Evolutionary conservation across 2,113 vertebrate genomes (phyloP), one percentile per base, ranked within the genome.

Genomic region (Menidia beryllina): DNA sequence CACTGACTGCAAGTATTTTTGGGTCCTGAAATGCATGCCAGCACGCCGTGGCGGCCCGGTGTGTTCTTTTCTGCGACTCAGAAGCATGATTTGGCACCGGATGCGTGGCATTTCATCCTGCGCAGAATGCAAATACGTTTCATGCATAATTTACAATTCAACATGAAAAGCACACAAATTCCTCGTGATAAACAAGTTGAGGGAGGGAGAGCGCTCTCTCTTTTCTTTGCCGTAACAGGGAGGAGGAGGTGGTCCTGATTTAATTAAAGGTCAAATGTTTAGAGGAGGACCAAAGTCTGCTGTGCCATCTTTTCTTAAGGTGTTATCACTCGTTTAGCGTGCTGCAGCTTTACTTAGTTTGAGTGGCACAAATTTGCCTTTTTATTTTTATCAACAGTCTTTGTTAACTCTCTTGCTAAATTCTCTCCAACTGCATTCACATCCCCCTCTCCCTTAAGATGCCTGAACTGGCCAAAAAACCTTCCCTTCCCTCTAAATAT

Each of bases 61-160:
- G 51, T 17, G 13, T 76, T 76, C 43, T 1, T 64, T 85, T 79
- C 83, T 47, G 14, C 71, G 34, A 77, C 68, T 75, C 51, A 17
- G 57, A 78, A 25, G 24, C 39, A 39, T 54, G 25, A 79, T 73
- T 76, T 77, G 20, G 55, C 43, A 60, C 59, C 34, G 53, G 57
- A 71, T 61, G 63, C 79, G 65, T 75, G 45, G n/a, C 25, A 4
- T 51, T 81, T 48, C 53, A 27, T 68, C 58, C 2, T 20, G 54
- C 78, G 68, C 70, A 74, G 74, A 57, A 84, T 81, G 83, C 65
- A 80, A 78, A 86, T 77, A 53, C 5, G 38, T 43, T 59, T 75
- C 70, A 85, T 86, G 14, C 72, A 88, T 86, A 63, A 84, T 87
- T 87, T 63, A 86, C 61, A 72, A 56, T 15, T 25, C 49, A 54